Base-by-base conservation (phyloP, 2,797 vertebrate species). In the Hoplostethus atlanticus region DNA sequence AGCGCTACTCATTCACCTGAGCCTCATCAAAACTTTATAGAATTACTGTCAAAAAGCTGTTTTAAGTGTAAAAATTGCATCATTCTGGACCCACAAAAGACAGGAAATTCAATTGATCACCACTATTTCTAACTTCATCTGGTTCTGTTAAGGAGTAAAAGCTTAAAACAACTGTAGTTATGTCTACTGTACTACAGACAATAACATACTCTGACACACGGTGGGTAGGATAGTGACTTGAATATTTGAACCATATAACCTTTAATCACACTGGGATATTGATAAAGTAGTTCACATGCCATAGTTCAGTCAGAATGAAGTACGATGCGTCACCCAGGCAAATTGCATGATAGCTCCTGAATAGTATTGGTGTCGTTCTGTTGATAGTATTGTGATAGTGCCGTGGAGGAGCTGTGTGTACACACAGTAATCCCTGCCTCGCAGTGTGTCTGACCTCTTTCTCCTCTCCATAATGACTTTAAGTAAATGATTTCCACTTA, bases 401-500 rank as follows among this genome's bases (percentile, higher is more conserved):
- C 64, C 77, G 77, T 65, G 72, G 76, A 66, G 57, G 73, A 17
- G 1, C 21, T 0, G 58, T 13, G 47, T 67, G 67, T 59, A 47
- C 21, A 73, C 78, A 71, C 52, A 36, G 59, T 48, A 64, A 76
- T 73, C 73, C 82, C 70, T 36, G 66, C 69, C 67, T 76, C 44
- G 13, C 63, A 51, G 58, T 76, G 64, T 34, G 11, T 64, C 84
- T 90, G 90, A 92, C 90, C 91, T 89, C 80, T 79, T 83, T 89
- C 88, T 91, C 86, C 88, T 89, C 88, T 83, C 84, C 66, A 61
- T 91, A 89, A 93, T 90, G 90, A 89, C 90, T 91, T 91, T 81
- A 91, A 93, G 85, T 93, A 89, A 92, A 93, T 89, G 83, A 93
- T 92, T 91, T 90, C 90, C 91, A 92, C 88, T 92, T 88, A 89